Evolutionary conservation across 2,888 invertebrate genomes (phyloP), one percentile per base, ranked within the genome.

Genomic region (Calliopum simillimum): DNA sequence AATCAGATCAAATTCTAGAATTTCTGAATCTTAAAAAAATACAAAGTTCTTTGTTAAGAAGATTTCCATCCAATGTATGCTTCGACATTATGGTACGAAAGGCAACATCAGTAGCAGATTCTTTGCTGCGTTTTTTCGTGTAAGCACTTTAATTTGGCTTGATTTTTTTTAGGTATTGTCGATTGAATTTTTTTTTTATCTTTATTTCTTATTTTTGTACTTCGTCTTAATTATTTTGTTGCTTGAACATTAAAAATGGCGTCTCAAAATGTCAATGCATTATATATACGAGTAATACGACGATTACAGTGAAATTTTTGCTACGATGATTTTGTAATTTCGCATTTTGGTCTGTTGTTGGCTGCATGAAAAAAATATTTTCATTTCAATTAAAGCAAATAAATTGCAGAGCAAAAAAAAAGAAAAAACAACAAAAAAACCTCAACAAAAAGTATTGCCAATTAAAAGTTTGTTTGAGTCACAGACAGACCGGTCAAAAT

Each of bases 221-320:
- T 21, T 12, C 3, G 21, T 23, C 12, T 21, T 53, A 14, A 23
- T 53, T 23, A 21, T 21, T 53, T 53, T n/a, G n/a, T 21, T 53
- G 8, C 19, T 23, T 5, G 19, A 23, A 11, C 23, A n/a, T 53
- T 53, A 12, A 53, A 53, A 53, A 53, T 53, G 53, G 53, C 53
- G 53, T 53, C 53, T 12, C 12, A 53, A 53, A 21, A 53, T 51
- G 53, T 53, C 53, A 53, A 53, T 53, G 23, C 53, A 53, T 53
- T 53, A 23, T 21, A 49, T 19, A 19, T 49, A 19, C 49, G 19
- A 49, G 1, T 19, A 49, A n/a, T n/a, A n/a, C n/a, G n/a, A 33
- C 8, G 33, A 33, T 33, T 33, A 8, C 33, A 33, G 33, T 5
- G 25, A 5, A 33, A 33, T 8, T 1, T 33, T 33, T 33, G 5